phyloP scores from a whole-genome alignment of 64 coral and sea anemone species.

The Actinia tenebrosa region DNA sequence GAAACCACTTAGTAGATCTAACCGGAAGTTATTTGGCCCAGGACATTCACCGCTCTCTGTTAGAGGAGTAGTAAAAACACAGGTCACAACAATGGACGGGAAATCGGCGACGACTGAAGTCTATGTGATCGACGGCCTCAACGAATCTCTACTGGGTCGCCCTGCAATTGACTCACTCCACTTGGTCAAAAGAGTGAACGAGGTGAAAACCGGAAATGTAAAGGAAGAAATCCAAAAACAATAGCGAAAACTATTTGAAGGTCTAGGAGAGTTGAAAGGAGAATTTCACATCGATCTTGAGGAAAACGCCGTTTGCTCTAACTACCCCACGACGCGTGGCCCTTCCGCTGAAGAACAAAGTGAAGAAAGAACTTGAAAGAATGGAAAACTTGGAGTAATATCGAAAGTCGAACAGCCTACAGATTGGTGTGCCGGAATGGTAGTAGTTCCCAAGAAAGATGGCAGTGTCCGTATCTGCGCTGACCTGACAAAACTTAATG shows the following conservation, averaged over 20 bases:
- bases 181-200: constrained; percentile 10
- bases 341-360: not conserved
- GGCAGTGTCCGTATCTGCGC: constrained; percentile 5
- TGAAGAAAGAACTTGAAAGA: constrained; percentile 17
- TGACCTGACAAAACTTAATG: not conserved
- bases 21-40: too few species aligned
- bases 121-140: constrained; percentile 20
- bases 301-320: not conserved
- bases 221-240: not conserved
- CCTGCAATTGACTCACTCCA: constrained; percentile 22
- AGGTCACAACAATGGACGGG: too few species aligned
- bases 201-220: not conserved
- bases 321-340: constrained; percentile 11
- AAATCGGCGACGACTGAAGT: not conserved
- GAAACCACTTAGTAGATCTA: too few species aligned
- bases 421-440: constrained; percentile 38
- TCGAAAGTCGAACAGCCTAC: not conserved
- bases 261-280: not conserved
- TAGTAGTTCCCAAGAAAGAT: constrained; percentile 41
- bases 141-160: constrained; percentile 14
- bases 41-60: too few species aligned
- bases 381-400: not conserved
- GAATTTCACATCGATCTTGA: not conserved
- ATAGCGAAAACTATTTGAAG: not conserved
- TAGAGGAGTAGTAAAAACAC: too few species aligned